Base-by-base conservation (phyloP, 2,113 vertebrate species). In the Hyperoodon ampullatus region DNA sequence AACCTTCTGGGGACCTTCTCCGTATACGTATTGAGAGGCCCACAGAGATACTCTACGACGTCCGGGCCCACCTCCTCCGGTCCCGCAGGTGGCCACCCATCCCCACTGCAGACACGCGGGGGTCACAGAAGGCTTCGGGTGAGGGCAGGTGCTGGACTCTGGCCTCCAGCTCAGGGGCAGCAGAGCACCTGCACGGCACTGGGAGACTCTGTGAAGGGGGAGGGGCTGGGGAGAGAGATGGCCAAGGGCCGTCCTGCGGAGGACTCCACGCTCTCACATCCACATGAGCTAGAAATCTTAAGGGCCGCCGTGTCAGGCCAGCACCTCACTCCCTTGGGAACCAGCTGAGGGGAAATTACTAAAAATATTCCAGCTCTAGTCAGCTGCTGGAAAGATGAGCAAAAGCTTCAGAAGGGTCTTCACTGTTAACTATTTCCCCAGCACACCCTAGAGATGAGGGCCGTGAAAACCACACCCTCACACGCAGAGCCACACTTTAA, bases 11-110 rank as follows among this genome's bases (percentile, higher is more conserved):
- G n/a, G 28, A 6, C 63, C 77, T 14, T 5, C 28, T 50, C 33
- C 10, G 12, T 0, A 5, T 0, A 0, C 0, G 5, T 2, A 28
- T 33, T 47, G 21, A 21, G 60, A 6, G 24, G 58, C 10, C 1
- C 23, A 4, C 1, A 9, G 78, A 33, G 44, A 5, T 0, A 6
- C 44, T 42, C 61, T 1, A 15, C 0, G 0, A 8, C 0, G 0
- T 0, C 0, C 1, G 1, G 75, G 12, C 2, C n/a, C 94, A 24
- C 2, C 21, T 55, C 13, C 50, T 35, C 6, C 0, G 53, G 19
- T 1, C 42, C 94, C 6, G 1, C 4, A 9, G 78, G 33, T 8
- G 5, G 68, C 35, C 3, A 14, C 28, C 44, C 3, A 0, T 13
- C 60, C 8, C 47, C 0, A 0, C 93, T 50, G 15, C 1, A 2